A percentile compares a stretch with the other conserved stretches of the same genome.
phyloP scores from a whole-genome alignment of 2,797 vertebrate genomes.

The Pogonophryne albipinna region DNA sequence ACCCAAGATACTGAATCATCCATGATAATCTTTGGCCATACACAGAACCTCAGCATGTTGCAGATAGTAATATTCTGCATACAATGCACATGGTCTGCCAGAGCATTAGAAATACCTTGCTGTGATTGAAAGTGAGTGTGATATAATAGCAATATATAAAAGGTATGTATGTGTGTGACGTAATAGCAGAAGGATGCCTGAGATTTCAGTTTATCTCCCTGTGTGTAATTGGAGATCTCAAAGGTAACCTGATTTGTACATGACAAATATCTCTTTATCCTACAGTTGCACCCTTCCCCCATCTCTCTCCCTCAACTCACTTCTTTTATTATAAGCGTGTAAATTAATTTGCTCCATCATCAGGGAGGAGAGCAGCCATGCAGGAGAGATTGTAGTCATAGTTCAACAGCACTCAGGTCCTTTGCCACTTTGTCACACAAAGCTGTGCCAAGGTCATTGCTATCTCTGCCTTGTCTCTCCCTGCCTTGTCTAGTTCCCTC shows the following conservation, averaged over 20 bases:
- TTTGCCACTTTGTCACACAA: constrained; percentile 60
- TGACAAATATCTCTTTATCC: constrained; percentile 45
- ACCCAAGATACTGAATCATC: constrained; percentile 15
- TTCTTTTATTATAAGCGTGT: constrained; percentile 66
- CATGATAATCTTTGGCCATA: neutral
- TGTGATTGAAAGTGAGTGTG: too few relatives aligned
- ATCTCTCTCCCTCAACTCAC: constrained; percentile 3
- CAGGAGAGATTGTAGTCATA: constrained; percentile 58
- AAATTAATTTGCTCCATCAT: constrained; percentile 77
- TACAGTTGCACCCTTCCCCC: neutral
- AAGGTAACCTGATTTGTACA: constrained; percentile 47
- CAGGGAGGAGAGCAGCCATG: constrained; percentile 60
- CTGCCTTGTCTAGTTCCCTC: constrained; percentile 1
- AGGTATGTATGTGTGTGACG: neutral
- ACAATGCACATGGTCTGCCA: neutral
- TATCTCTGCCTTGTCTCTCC: constrained; percentile 31
- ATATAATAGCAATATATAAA: too few relatives aligned
- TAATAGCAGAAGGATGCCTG: constrained; percentile 3
- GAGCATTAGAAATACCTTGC: neutral
- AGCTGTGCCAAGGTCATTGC: constrained; percentile 55
- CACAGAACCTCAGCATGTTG: neutral
- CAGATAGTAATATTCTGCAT: neutral
- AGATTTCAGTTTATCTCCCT: constrained; percentile 30
- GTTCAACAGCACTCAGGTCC: constrained; percentile 47
- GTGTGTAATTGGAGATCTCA: constrained; percentile 53